Percentiles rank a stretch among this genome's conserved stretches.
Conservation (phyloP, 2,888 invertebrate species). For the Nymphalis polychloros region DNA sequence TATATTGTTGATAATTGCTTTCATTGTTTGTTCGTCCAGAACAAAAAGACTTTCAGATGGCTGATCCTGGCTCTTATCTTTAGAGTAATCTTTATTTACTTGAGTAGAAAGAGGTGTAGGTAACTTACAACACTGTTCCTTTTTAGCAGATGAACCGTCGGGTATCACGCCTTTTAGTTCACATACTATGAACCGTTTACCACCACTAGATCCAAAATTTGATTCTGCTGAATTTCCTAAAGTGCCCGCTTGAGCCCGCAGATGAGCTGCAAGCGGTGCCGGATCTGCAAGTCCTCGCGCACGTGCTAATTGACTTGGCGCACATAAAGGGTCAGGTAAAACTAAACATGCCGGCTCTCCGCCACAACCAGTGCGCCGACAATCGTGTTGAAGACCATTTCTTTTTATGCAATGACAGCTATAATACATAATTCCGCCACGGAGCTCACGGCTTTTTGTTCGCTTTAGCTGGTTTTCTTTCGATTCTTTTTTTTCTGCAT, state of each 20-base stretch:
- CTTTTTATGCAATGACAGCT: constrained; percentile 83
- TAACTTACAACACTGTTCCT: constrained; percentile 72
- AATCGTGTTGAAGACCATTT: constrained; percentile 83
- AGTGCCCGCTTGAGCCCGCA: constrained; percentile 50
- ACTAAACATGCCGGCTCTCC: constrained; percentile 78
- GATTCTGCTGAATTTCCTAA: constrained; percentile 46
- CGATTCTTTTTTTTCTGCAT: constrained; percentile 66
- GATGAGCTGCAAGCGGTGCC: constrained; percentile 60
- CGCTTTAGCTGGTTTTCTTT: constrained; percentile 73
- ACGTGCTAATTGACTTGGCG: constrained; percentile 76
- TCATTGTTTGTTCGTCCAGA: constrained; percentile 57
- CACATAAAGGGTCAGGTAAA: constrained; percentile 79
- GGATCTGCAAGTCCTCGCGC: constrained; percentile 72
- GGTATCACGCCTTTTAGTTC: constrained; percentile 69
- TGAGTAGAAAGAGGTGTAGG: constrained; percentile 38
- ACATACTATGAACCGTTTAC: constrained; percentile 74
- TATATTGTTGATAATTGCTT: constrained; percentile 55
- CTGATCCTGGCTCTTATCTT: not conserved
- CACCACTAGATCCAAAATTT: constrained; percentile 49
- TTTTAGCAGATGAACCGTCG: constrained; percentile 49
- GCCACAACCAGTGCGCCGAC: constrained; percentile 78
- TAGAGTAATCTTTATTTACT: constrained; percentile 14
- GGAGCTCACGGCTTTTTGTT: constrained; percentile 78
- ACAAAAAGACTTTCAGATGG: constrained; percentile 44
- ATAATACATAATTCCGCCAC: constrained; percentile 79